These are phyloP conservation scores for Zele albiditarsus DNA, from an alignment of 2,888 invertebrate genomes.

Conservation along the genomic window DNA sequence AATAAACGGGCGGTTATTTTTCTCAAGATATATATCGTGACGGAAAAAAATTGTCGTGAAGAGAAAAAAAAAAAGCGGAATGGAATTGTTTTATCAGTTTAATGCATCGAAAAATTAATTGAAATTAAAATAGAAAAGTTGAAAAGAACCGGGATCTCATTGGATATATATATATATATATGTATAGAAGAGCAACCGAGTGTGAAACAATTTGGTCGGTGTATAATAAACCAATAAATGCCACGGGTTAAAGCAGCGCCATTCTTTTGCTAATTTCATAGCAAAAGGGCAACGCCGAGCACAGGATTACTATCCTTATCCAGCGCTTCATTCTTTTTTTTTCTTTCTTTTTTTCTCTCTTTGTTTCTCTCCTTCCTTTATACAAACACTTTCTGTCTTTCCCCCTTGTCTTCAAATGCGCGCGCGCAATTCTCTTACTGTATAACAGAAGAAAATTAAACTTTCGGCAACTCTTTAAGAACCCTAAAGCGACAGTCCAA, in stretches of 20 bases:
- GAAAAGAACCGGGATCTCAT: not conserved
- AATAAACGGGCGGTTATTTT: not conserved
- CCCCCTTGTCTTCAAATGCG: not conserved
- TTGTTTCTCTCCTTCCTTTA: slow-evolving; percentile 1
- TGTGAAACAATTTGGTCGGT: slow-evolving; percentile 49
- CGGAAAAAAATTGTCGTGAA: not conserved
- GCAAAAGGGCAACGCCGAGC: slow-evolving; percentile 46
- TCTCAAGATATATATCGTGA: no score
- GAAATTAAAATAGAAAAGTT: slow-evolving; percentile 6
- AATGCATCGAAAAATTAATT: not conserved
- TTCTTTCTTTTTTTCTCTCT: not conserved
- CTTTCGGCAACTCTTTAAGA: slow-evolving; percentile 63
- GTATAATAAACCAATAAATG: slow-evolving; percentile 55
- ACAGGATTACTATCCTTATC: slow-evolving; percentile 27
- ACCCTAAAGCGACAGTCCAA: slow-evolving; percentile 63
- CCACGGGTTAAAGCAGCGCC: slow-evolving; percentile 41
- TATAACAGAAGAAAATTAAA: slow-evolving; percentile 59
- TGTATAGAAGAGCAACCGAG: slow-evolving; percentile 37
- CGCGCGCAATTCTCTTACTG: not conserved
- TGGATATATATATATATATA: slow-evolving; percentile 10
- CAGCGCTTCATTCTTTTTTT: slow-evolving; percentile 15
- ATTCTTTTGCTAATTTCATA: slow-evolving; percentile 31
- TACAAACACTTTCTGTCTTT: slow-evolving; percentile 4
- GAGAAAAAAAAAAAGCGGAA: not conserved
- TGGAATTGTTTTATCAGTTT: slow-evolving; percentile 2